These are phyloP conservation scores for Euthynnus affinis DNA, from an alignment of 2,797 vertebrate species.

Conservation along the genomic window DNA sequence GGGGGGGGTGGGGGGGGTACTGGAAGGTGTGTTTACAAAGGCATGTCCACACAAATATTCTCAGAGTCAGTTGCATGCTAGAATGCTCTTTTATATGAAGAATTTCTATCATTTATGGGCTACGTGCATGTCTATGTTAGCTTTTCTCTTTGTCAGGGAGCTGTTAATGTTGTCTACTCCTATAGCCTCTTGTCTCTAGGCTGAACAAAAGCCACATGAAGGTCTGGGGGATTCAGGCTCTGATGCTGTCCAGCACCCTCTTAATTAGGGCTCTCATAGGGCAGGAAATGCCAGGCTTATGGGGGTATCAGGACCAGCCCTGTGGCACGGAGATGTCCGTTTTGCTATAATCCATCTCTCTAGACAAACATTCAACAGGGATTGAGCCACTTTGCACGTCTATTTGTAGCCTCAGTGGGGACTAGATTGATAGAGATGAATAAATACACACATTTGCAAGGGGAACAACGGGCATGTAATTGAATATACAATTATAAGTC, in stretches of 20 bases:
- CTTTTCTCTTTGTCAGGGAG: slow-evolving; percentile 60
- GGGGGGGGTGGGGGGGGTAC: slow-evolving; percentile 16
- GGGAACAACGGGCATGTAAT: slow-evolving; percentile 30
- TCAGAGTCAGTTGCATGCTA: slow-evolving; percentile 45
- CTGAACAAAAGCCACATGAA: slow-evolving; percentile 74
- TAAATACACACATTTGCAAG: slow-evolving; percentile 44
- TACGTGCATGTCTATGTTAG: slow-evolving; percentile 54
- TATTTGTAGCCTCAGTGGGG: slow-evolving; percentile 75
- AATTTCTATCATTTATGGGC: slow-evolving; percentile 61
- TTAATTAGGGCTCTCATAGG: slow-evolving; percentile 82
- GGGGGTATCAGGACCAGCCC: slow-evolving; percentile 72
- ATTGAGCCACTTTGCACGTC: slow-evolving; percentile 80
- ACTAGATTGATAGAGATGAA: slow-evolving; percentile 49
- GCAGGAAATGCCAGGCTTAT: slow-evolving; percentile 85
- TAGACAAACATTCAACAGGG: slow-evolving; percentile 81
- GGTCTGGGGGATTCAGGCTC: slow-evolving; percentile 68
- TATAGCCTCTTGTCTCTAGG: slow-evolving; percentile 57
- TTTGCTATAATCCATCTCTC: slow-evolving; percentile 79
- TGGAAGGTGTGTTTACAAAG: slow-evolving; percentile 53
- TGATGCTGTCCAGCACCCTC: slow-evolving; percentile 75
- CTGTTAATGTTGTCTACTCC: slow-evolving; percentile 58
- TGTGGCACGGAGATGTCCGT: slow-evolving; percentile 77
- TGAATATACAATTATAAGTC: slow-evolving; percentile 20
- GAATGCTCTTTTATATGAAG: slow-evolving; percentile 49
- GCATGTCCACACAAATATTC: slow-evolving; percentile 34